Base-by-base conservation (phyloP, 2,888 invertebrate genomes). In the Drepana falcataria region DNA sequence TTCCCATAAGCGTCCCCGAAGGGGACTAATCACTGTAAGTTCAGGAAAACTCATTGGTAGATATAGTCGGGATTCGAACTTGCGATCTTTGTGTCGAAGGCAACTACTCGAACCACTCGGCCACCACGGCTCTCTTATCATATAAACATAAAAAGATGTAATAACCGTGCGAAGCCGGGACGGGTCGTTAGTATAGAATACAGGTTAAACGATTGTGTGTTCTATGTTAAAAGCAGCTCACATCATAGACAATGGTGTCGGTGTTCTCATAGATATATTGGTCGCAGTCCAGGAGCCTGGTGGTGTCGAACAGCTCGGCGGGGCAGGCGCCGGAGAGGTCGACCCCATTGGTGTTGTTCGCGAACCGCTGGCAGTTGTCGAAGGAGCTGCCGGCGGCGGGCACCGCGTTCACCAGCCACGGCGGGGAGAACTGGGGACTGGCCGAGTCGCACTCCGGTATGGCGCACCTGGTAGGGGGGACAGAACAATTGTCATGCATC, bases 341-440 rank as follows among this genome's bases (percentile, higher is more conserved):
- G 35, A 53, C 2, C 34, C 49, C 35, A 1, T 56, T 48, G 2
- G 62, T 60, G 3, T 55, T 5, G 49, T 61, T 69, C 2, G 62
- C 76, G 61, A 75, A 93, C 0, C 92, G 83, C 51, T 79, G 73
- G 62, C 93, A 93, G 52, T 85, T 84, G 53, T 91, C 88, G 59
- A 87, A 73, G 0, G 68, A 68, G 5, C 65, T 66, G n/a, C 64
- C 63, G 3, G 71, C 70, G 7, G 71, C 48, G 2, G 92, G 92
- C 2, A 89, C 77, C 0, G 92, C 91, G 54, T 80, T 68, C 6
- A 74, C 60, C 34, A 92, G 62, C 92, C 93, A 93, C 0, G 70
- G 21, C 0, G 86, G 82, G n/a, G 77, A 60, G 59, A 83, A 90
- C 9, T 73, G 71, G 0, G 80, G 61, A 2, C 69, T 59, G 0